Base-by-base conservation (phyloP, 2,797 vertebrate genomes). In the Danio jaintianensis region DNA sequence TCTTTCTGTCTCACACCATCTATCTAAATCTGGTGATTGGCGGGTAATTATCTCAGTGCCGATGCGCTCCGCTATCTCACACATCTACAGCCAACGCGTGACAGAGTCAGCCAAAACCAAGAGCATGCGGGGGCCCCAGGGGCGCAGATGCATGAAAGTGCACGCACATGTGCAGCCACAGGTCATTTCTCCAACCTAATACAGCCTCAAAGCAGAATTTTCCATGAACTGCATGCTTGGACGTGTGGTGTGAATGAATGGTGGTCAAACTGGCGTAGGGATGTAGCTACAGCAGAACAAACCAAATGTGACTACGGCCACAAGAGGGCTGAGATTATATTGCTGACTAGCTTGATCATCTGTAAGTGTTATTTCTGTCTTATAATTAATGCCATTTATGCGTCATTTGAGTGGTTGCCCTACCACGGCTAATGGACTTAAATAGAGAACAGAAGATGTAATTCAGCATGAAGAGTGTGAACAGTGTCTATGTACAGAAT, bases 41-140 rank as follows among this genome's bases (percentile, higher is more conserved):
- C 75, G 48, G 72, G 78, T 83, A 83, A 83, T 86, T 84, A 84
- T 86, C 83, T 83, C 71, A 58, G 68, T 79, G 80, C 81, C 47
- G 64, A 78, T 63, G 67, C 20, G 4, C 69, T 55, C 42, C 18
- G 36, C 45, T 71, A 67, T 82, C 75, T 67, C 61, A 50, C 79
- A 52, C 75, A 71, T 56, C 75, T 68, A 18, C 77, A 86, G 66
- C 47, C 29, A 20, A 72, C 29, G 47, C 50, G 61, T 86, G 80
- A 82, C 50, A 40, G 48, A 61, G 70, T 69, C 77, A 42, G 73
- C 63, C 40, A 59, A 82, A 45, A 61, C 61, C 9, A 72, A 64
- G 59, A 38, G 0, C 18, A 5, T 11, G 12, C 5, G 1, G 29
- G 10, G 29, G 50, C 16, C 4, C 4, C 53, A 76, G 48, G 42